Evolutionary conservation across 1,140 invertebrate species (phyloP), one percentile per base, ranked within the genome.

Genomic region (Meloidogyne floridensis): DNA sequence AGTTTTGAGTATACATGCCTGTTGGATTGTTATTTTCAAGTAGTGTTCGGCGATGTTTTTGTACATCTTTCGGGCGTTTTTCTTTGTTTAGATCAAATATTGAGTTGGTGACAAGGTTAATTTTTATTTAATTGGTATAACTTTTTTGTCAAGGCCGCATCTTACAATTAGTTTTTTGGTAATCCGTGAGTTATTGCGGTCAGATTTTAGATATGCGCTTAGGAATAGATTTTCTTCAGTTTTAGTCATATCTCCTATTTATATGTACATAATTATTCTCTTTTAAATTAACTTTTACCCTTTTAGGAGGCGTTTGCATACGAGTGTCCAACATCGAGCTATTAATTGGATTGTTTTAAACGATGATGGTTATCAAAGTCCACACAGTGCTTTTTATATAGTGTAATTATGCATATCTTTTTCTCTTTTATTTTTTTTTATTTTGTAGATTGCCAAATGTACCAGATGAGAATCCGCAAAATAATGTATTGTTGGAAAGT

Each of bases 391-490:
- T 6, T 65, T 65, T 65, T 65, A 65, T 18, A 6, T 65, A 65
- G 59, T 65, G 59, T 32, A 32, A 32, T 32, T 65, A n/a, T 5
- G 56, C n/a, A 5, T 65, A 5, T 13, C 15, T 10, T n/a, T 4
- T n/a, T n/a, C n/a, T 11, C 15, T 65, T 65, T n/a, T n/a, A 56
- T n/a, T 65, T n/a, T 71, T 32, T 10, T 59, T 72, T n/a, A 20
- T n/a, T 10, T 13, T 85, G 82, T 75, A 89, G 88, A 65, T 86
- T 90, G 73, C 88, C 88, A n/a, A 82, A 83, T 47, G 87, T 89
- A 54, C 88, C 88, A 4, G 89, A 89, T 70, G 88, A 89, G 77
- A 89, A 81, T 51, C 72, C 81, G 7, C 89, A 89, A 56, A 89
- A 89, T 79, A 89, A 89, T 76, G 43, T 69, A 2, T 85, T 89